Evolutionary conservation across 2,888 invertebrate genomes (phyloP).

Genomic region (Anarsia innoxiella): DNA sequence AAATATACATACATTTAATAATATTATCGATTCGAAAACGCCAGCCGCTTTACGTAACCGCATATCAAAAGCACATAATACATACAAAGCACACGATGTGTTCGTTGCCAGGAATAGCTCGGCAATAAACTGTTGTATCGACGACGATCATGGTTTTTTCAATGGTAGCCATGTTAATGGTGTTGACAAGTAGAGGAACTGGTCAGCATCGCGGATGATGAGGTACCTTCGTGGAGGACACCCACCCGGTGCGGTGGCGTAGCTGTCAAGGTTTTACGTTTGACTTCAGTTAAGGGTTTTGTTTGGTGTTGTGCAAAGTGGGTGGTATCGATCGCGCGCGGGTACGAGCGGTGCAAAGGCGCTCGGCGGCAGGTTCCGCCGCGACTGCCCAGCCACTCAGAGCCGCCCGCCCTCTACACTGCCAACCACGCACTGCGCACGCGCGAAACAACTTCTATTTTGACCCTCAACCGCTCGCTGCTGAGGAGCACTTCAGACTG

Average conservation of each 20-base stretch:
- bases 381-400: conserved; percentile 52
- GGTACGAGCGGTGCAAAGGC: conserved; percentile 47
- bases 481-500: conserved; percentile 19
- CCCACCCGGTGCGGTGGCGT: background rate
- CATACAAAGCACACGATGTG: conserved; percentile 19
- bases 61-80: conserved; percentile 26
- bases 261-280: conserved; percentile 11
- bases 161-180: conserved; percentile 47
- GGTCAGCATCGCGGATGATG: conserved; percentile 36
- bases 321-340: conserved; percentile 53
- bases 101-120: conserved; percentile 36
- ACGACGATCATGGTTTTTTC: conserved; percentile 60
- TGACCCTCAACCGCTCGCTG: conserved; percentile 43
- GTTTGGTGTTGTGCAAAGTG: conserved; percentile 28
- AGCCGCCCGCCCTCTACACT: conserved; percentile 26
- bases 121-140: conserved; percentile 26
- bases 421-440: conserved; percentile 35
- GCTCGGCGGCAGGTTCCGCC: conserved; percentile 62
- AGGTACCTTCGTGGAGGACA: background rate
- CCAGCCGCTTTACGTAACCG: conserved; percentile 54
- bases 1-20: too few species aligned
- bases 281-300: conserved; percentile 22
- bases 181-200: conserved; percentile 25
- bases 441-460: conserved; percentile 50
- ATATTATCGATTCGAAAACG: conserved; percentile 53